phyloP scores from a whole-genome alignment of 2,113 vertebrate species.

The Toxotes chatareus region DNA sequence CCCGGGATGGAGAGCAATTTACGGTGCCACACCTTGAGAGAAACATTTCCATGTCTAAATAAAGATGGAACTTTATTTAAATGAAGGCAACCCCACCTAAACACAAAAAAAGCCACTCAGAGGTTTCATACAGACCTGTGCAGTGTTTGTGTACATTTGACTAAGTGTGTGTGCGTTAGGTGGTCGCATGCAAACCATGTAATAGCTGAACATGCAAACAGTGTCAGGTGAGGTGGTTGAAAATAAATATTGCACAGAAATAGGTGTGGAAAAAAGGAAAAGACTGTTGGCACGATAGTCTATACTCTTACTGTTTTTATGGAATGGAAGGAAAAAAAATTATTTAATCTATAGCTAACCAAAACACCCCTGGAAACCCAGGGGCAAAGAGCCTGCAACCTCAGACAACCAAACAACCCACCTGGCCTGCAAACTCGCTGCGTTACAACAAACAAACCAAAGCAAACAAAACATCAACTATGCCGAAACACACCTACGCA shows the following conservation, averaged over 20 bases:
- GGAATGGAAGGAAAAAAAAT: slow-evolving; percentile 8
- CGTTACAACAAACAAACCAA: slow-evolving; percentile 50
- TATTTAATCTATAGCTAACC: slow-evolving; percentile 46
- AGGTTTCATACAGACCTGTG: slow-evolving; percentile 27
- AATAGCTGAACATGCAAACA: slow-evolving; percentile 55
- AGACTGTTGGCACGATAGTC: slow-evolving; percentile 18
- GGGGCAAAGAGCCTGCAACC: slow-evolving; percentile 47
- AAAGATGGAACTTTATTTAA: slow-evolving; percentile 64
- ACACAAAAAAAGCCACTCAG: background rate
- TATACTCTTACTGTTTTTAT: slow-evolving; percentile 45
- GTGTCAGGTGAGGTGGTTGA: slow-evolving; percentile 42
- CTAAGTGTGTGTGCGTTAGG: slow-evolving; percentile 15
- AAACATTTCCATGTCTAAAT: slow-evolving; percentile 69
- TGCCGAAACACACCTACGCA: slow-evolving; percentile 44
- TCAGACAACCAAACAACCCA: slow-evolving; percentile 64
- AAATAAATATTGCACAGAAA: slow-evolving; percentile 58
- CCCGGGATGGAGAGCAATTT: slow-evolving; percentile 24
- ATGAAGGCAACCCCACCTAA: slow-evolving; percentile 52
- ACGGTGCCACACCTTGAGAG: slow-evolving; percentile 16
- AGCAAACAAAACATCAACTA: slow-evolving; percentile 48
- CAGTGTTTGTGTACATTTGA: slow-evolving; percentile 25
- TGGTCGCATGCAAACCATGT: slow-evolving; percentile 32
- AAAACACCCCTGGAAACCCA: slow-evolving; percentile 46
- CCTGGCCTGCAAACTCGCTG: slow-evolving; percentile 27
- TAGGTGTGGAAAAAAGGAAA: slow-evolving; percentile 42